Base-by-base conservation (phyloP, 2,797 vertebrate species). In the Champsocephalus esox region DNA sequence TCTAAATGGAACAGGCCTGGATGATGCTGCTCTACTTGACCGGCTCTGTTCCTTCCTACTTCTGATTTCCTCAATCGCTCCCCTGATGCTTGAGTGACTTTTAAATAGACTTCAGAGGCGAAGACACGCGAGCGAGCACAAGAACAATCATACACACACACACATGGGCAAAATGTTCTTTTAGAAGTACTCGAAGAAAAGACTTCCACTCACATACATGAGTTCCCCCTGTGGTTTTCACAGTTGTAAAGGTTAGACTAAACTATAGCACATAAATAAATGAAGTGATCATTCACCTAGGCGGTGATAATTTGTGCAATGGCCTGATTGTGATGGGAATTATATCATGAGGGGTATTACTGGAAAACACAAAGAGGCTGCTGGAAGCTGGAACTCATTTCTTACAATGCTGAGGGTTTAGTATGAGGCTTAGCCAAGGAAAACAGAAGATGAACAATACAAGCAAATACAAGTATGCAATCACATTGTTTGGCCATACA, bases 1-100 rank as follows among this genome's bases (percentile, higher is more conserved):
- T 89, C 87, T 82, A 90, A 89, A 90, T 83, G 83, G 69, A 89
- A 82, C 81, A 77, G 75, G 83, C 75, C 71, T 69, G 77, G 72
- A 86, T 90, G 86, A 87, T 76, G 68, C 77, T 80, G 44, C 72
- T 75, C 84, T 70, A 78, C 85, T 87, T 86, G 86, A 90, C 82
- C 72, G 76, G 69, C 55, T 69, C 75, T 38, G 51, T 74, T 86
- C 34, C 34, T 58, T 79, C 61, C 57, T 77, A 52, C 66, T 66
- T 80, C 71, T 79, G 71, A 87, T 86, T 88, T 80, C 60, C 68
- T 78, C 61, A 73, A 56, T 76, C 77, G 21, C 79, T 70, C 78
- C 79, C 28, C 51, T 43, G 66, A 66, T 17, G 12, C 72, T 90
- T 56, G 59, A 83, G 87, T 80, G 84, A 85, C 66, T 80, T 75